Evolutionary conservation across 2,113 vertebrate genomes (phyloP).

Genomic region (Acanthisitta chloris): DNA sequence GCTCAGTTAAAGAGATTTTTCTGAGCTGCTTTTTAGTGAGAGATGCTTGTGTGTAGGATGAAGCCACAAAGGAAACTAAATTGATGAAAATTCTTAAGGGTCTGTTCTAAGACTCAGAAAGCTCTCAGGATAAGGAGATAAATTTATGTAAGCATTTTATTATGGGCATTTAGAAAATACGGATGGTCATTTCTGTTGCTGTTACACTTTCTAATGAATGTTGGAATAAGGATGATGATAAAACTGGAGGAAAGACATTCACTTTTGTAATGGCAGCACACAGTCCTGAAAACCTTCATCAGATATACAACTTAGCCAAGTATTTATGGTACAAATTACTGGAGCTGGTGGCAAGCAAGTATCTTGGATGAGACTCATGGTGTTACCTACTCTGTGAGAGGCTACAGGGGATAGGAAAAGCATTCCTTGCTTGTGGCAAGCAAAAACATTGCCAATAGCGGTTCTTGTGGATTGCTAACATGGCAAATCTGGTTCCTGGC

Average conservation of each 20-base stretch:
- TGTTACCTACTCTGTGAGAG: neutral
- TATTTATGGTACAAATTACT: neutral
- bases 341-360: neutral
- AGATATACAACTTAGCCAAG: neutral
- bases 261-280: neutral
- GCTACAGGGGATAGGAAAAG: neutral
- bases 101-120: neutral
- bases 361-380: neutral
- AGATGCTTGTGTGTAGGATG: neutral
- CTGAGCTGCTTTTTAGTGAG: neutral
- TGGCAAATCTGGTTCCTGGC: neutral
- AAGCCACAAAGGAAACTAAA: neutral
- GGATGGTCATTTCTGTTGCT: neutral
- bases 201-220: neutral
- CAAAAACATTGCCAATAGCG: neutral
- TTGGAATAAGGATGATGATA: neutral
- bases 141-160: neutral
- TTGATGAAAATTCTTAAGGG: neutral
- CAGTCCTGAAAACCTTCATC: neutral
- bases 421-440: neutral
- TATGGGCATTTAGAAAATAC: neutral
- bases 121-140: neutral
- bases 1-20: neutral
- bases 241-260: too few relatives aligned
- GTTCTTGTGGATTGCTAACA: neutral